Conservation (phyloP, 23 tunicate species). For the Ciona savignyi region DNA sequence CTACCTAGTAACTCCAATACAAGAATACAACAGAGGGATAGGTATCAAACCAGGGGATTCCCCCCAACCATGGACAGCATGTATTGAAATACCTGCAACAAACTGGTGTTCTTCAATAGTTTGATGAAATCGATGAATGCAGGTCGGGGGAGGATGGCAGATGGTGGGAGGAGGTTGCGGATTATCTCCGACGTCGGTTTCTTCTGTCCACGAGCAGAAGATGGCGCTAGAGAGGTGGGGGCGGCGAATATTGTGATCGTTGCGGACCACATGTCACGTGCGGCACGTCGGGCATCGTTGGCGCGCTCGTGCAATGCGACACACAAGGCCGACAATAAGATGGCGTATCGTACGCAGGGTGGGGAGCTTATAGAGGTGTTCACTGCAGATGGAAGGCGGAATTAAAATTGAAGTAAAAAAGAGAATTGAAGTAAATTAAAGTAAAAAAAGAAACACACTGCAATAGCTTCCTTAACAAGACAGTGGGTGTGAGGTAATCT, state of each 20-base stretch:
- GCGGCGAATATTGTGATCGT: slow-evolving; percentile 46
- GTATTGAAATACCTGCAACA: slow-evolving; percentile 62
- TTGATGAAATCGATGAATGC: slow-evolving; percentile 32
- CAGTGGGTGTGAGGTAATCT: no score
- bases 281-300: slow-evolving; percentile 31
- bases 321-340: slow-evolving; percentile 25
- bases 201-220: slow-evolving; percentile 10
- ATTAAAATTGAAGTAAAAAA: neutral
- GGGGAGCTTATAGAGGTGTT: neutral
- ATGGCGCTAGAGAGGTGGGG: slow-evolving; percentile 8
- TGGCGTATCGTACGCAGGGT: slow-evolving; percentile 24
- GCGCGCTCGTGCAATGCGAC: slow-evolving; percentile 22
- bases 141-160: slow-evolving; percentile 60
- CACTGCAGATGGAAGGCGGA: neutral
- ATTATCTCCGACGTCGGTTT: slow-evolving; percentile 35
- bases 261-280: slow-evolving; percentile 67
- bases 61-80: no score
- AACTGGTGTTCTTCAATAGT: slow-evolving; percentile 30
- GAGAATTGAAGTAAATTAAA: neutral
- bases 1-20: no score
- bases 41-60: no score
- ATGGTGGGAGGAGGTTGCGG: slow-evolving; percentile 44
- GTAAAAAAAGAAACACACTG: no score
- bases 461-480: no score
- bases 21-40: no score